A percentile compares a stretch with the other conserved stretches of the same genome.
Evolutionary conservation across 2,888 invertebrate genomes (phyloP).

Genomic region (Nomada flava): DNA sequence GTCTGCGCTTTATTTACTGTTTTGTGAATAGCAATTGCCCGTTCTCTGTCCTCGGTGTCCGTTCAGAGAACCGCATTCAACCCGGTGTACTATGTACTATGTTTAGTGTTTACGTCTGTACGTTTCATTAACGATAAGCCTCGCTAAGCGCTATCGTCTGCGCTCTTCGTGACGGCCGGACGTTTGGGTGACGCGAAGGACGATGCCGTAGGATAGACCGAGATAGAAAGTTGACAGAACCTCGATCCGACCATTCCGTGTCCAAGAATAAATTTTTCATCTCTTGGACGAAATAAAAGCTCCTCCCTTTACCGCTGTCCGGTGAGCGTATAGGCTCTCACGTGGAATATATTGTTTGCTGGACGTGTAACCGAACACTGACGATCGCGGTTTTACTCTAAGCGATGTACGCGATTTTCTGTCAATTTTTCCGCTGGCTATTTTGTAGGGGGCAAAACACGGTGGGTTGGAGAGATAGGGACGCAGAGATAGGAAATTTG

Average conservation of each 20-base stretch:
- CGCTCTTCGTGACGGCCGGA: conserved; percentile 47
- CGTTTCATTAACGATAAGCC: conserved; percentile 70
- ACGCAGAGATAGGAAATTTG: too few species aligned
- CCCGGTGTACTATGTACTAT: conserved; percentile 42
- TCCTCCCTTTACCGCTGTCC: neutral
- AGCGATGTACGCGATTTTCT: conserved; percentile 5
- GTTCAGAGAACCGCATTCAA: neutral
- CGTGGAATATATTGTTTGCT: neutral
- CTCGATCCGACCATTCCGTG: conserved; percentile 30
- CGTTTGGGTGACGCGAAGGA: conserved; percentile 42
- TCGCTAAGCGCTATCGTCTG: conserved; percentile 64
- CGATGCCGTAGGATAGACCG: conserved; percentile 14
- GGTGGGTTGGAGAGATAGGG: too few species aligned
- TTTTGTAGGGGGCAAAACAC: neutral
- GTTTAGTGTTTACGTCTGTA: conserved; percentile 68
- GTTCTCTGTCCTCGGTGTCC: too few species aligned
- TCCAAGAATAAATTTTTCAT: conserved; percentile 45
- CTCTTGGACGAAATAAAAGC: conserved; percentile 21
- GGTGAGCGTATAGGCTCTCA: conserved; percentile 1
- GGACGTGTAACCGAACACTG: conserved; percentile 25
- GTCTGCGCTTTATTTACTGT: neutral
- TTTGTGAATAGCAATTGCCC: neutral
- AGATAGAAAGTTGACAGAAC: conserved; percentile 22
- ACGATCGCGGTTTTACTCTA: neutral
- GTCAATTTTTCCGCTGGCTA: neutral